These are phyloP conservation scores for Anthophora plumipes DNA, from an alignment of 2,888 invertebrate species.

Conservation along the genomic window DNA sequence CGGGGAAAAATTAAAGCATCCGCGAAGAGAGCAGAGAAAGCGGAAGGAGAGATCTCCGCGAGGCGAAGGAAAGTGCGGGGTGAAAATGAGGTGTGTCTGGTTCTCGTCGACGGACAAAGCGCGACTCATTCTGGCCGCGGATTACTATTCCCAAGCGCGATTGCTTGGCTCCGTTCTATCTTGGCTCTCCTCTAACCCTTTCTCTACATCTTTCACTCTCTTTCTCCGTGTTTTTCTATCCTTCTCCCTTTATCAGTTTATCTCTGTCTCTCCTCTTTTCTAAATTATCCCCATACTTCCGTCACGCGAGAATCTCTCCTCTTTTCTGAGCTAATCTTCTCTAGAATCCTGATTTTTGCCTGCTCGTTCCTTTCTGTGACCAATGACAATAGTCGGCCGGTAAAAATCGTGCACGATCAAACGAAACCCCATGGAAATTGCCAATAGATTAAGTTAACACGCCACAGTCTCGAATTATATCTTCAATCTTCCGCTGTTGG, in stretches of 20 bases:
- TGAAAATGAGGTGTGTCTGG: slow-evolving; percentile 58
- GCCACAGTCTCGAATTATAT: slow-evolving; percentile 20
- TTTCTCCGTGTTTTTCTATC: slow-evolving; percentile 20
- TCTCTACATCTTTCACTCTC: slow-evolving; percentile 18
- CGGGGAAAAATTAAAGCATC: slow-evolving; percentile 53
- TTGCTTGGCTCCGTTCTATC: slow-evolving; percentile 55
- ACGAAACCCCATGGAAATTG: slow-evolving; percentile 40
- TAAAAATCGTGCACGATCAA: slow-evolving; percentile 40
- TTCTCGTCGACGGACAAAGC: slow-evolving; percentile 62
- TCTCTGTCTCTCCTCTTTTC: not conserved
- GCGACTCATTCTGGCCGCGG: slow-evolving; percentile 59
- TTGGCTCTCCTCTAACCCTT: slow-evolving; percentile 15
- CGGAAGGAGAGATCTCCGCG: not conserved
- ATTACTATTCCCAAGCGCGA: slow-evolving; percentile 71
- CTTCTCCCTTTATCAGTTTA: slow-evolving; percentile 6
- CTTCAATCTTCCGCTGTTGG: slow-evolving; percentile 11
- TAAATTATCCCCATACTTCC: too few species aligned
- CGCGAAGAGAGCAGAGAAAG: not conserved
- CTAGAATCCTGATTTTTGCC: slow-evolving; percentile 15
- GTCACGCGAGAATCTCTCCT: not conserved
- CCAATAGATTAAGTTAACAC: not conserved
- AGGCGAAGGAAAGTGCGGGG: slow-evolving; percentile 31
- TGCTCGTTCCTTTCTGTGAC: not conserved
- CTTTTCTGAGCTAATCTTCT: not conserved
- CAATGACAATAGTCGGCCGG: slow-evolving; percentile 15